A percentile compares a stretch with the other conserved stretches of the same genome.
Evolutionary conservation across 2,113 vertebrate species (phyloP).

Genomic region (Ageneiosus marmoratus): DNA sequence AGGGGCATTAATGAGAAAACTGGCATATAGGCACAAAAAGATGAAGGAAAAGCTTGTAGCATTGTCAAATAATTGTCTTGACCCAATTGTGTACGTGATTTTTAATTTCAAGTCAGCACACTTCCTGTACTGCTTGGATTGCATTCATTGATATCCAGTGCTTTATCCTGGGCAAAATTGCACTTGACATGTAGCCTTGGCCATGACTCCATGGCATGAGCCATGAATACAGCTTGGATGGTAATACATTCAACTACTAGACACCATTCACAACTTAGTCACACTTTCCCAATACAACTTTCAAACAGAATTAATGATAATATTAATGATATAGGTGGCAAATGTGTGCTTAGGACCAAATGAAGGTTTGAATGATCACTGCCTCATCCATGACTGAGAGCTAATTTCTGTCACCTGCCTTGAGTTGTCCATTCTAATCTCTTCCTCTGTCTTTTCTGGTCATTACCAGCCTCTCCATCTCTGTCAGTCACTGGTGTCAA

Average conservation of each 20-base stretch:
- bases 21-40: not conserved
- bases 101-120: not conserved
- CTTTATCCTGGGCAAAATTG: not conserved
- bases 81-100: no score
- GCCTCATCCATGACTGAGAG: not conserved
- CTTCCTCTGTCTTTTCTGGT: not conserved
- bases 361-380: not conserved
- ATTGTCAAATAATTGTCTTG: not conserved
- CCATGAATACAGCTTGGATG: not conserved
- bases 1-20: not conserved
- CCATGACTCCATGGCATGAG: not conserved
- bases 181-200: not conserved
- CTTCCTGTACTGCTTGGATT: not conserved
- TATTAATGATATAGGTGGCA: not conserved
- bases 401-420: not conserved
- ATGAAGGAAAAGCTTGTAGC: not conserved
- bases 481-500: conserved; percentile 17
- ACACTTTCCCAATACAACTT: not conserved
- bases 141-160: not conserved
- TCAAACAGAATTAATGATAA: not conserved
- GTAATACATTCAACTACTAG: not conserved
- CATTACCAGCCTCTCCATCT: not conserved
- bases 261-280: not conserved
- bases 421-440: not conserved
- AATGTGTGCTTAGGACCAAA: not conserved